phyloP scores from a whole-genome alignment of 2,113 vertebrate species.

The Pollimyrus isidori region DNA sequence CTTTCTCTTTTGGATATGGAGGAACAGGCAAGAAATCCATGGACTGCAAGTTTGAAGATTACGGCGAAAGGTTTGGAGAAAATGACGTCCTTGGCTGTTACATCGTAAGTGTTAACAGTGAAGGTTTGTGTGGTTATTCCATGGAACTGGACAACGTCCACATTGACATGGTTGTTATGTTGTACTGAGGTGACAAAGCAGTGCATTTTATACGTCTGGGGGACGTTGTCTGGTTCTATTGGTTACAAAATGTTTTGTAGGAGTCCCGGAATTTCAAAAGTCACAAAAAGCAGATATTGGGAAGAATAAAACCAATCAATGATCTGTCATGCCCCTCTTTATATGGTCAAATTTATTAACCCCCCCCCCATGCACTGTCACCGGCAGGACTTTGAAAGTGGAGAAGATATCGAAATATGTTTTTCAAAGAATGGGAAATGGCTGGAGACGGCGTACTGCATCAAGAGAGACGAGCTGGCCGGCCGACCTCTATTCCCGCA shows the following conservation, averaged over 20 bases:
- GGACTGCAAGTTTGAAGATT: conserved; percentile 68
- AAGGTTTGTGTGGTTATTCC: neutral
- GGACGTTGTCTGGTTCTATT: neutral
- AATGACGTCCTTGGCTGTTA: conserved; percentile 73
- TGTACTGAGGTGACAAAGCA: too few species aligned
- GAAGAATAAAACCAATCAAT: neutral
- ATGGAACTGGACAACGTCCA: neutral
- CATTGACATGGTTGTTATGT: neutral
- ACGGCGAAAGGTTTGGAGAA: conserved; percentile 67
- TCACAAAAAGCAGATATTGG: neutral
- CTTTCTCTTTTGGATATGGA: conserved; percentile 70
- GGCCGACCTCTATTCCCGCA: conserved; percentile 68
- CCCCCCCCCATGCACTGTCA: neutral
- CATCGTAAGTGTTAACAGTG: conserved; percentile 49
- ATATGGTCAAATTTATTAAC: neutral
- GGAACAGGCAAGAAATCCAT: conserved; percentile 71
- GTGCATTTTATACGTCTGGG: too few species aligned
- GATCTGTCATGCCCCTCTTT: neutral
- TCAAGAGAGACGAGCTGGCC: conserved; percentile 50
- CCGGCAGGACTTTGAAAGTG: conserved; percentile 66
- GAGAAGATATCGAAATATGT: conserved; percentile 65
- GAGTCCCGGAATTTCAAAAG: neutral
- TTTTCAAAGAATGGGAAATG: conserved; percentile 72
- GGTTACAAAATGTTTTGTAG: neutral
- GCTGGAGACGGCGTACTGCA: conserved; percentile 59